Evolutionary conservation across 2,113 vertebrate genomes (phyloP), one percentile per base, ranked within the genome.

Genomic region (Apeltes quadracus): DNA sequence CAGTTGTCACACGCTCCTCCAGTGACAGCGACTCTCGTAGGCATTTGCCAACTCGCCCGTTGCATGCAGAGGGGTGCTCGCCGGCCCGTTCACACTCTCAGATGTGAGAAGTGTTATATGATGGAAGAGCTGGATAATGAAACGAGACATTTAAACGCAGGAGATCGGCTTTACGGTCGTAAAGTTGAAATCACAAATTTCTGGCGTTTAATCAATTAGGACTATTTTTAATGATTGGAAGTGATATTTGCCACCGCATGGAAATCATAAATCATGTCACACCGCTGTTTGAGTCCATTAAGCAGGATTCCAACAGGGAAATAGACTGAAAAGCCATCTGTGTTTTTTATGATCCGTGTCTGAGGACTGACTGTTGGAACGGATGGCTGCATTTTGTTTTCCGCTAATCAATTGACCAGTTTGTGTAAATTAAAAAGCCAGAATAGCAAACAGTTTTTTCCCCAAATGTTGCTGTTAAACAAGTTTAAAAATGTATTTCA

Each of bases 1-100:
- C 53, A 22, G 23, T 80, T 82, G 72, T 80, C 73, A 74, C 72
- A 67, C 38, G 44, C 76, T 77, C 57, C 64, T 78, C 72, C 39
- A 20, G 67, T 64, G 23, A 12, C 48, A 3, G 76, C 61, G 72
- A 74, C 55, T 81, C 50, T 41, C 36, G 3, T 68, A 55, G 72
- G 56, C 22, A 14, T 61, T 65, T 29, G 61, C 74, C 69, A 72
- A 32, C 61, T 79, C 75, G 62, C 7, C 0, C 29, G 32, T 34
- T 65, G 65, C 61, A 55, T 76, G 43, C 38, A 57, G 68, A 72
- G 62, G 57, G 11, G 9, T 48, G 51, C 61, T 65, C 0, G 23
- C 13, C 25, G 10, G 20, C 7, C 32, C 32, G 32, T 6, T 32
- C 51, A 23, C 18, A 53, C 32, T 54, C n/a, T 51, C 16, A 23